Evolutionary conservation across 1,140 invertebrate genomes (phyloP), one percentile per base, ranked within the genome.

Genomic region (Antheraea pernyi): DNA sequence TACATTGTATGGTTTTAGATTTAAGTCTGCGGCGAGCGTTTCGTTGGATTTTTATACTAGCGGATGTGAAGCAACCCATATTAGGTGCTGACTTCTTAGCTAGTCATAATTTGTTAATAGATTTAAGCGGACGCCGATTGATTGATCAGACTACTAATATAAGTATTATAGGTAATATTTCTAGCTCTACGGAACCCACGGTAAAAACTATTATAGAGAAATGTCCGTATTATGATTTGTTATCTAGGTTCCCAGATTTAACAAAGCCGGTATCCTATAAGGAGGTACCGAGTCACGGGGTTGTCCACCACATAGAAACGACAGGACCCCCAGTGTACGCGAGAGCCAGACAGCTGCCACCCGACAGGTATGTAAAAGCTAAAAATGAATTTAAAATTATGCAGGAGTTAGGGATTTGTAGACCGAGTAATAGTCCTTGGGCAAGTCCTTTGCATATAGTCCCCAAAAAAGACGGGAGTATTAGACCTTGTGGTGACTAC

Each of bases 391-490:
- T 76, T 59, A 19, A 59, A 53, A 19, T 13, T 3, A 69, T 73
- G 71, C 63, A 64, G 19, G 62, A 76, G 36, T 39, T 73, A 53
- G 74, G 74, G 0, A 76, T 76, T 16, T 71, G 71, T 62, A 62
- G 71, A 7, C 71, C 69, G 61, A 67, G 62, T 4, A 73, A 75
- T 18, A 69, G 62, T n/a, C 19, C 9, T 7, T 72, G 74, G 74
- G 60, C 73, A 2, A 67, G 64, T 58, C 70, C 74, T 19, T 42
- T 76, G n/a, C 74, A 72, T 19, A 67, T 75, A 0, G 74, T 75
- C 0, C n/a, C n/a, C n/a, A 75, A 72, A 22, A 68, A 70, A 13
- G 62, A 72, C 18, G 70, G 70, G 3, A 70, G 68, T 5, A 10
- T 69, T 19, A 19, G 70, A 61, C 67, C 70, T 1, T 72, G 64